A percentile compares a stretch with the other conserved stretches of the same genome.
These are phyloP conservation scores for Glossosoma conforme DNA, from an alignment of 1,140 invertebrate species.

Conservation along the genomic window DNA sequence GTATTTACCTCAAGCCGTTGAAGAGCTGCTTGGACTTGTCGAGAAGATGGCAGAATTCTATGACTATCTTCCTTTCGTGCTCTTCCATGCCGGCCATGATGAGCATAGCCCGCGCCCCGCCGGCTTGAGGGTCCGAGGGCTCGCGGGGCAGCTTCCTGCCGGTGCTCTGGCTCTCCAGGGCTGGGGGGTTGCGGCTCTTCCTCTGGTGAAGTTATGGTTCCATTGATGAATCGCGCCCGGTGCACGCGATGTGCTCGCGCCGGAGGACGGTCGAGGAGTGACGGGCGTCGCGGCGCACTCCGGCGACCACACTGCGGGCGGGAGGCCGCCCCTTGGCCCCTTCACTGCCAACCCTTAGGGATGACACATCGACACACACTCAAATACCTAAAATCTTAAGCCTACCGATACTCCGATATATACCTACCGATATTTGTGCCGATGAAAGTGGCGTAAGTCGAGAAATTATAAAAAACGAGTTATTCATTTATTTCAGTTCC, in stretches of 20 bases:
- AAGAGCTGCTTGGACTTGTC: constrained; percentile 98
- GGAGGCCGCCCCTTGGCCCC: too few relatives aligned
- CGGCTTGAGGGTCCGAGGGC: not conserved
- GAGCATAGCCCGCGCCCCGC: constrained; percentile 56
- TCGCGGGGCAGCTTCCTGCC: not conserved
- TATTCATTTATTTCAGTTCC: too few relatives aligned
- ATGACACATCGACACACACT: too few relatives aligned
- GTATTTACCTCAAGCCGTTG: constrained; percentile 80
- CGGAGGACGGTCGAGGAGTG: not conserved
- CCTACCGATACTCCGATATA: too few relatives aligned
- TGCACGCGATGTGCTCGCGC: not conserved
- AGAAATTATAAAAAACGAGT: too few relatives aligned
- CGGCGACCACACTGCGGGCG: too few relatives aligned
- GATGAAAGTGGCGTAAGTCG: too few relatives aligned
- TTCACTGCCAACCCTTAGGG: too few relatives aligned
- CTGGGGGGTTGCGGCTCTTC: too few relatives aligned
- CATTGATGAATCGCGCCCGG: not conserved
- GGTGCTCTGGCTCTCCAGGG: too few relatives aligned
- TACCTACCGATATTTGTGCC: too few relatives aligned
- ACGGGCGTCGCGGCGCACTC: not conserved
- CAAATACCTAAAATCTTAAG: too few relatives aligned
- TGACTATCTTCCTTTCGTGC: constrained; percentile 89
- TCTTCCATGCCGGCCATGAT: constrained; percentile 75
- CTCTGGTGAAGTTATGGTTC: not conserved
- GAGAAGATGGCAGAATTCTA: constrained; percentile 93